Evolutionary conservation across 2,113 vertebrate species (phyloP).

Genomic region (Galbula dea): DNA sequence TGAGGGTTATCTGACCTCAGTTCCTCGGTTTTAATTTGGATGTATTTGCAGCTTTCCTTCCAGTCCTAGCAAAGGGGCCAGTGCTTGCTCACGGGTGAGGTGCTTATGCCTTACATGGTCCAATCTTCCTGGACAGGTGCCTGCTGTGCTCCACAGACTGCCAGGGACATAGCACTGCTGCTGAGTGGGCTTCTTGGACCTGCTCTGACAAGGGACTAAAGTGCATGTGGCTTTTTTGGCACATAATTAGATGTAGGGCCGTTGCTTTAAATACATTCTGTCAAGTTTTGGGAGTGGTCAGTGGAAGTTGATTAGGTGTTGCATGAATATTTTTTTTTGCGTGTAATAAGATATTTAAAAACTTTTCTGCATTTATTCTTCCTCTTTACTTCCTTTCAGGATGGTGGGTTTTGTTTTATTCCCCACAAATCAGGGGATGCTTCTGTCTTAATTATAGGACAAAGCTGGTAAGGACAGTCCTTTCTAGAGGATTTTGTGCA

Average conservation of each 20-base stretch:
- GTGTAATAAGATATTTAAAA: neutral
- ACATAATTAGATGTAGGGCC: neutral
- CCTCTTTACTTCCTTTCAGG: neutral
- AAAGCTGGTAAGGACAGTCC: neutral
- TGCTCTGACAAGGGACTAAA: neutral
- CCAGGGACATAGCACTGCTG: neutral
- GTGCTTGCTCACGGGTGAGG: neutral
- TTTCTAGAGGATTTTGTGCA: neutral
- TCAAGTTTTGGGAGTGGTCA: neutral
- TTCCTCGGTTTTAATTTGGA: neutral
- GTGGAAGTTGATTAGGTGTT: neutral
- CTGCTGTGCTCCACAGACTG: neutral
- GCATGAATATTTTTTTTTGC: neutral
- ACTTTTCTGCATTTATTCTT: neutral
- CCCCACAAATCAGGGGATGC: neutral
- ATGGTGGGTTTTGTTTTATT: neutral
- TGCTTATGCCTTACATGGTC: neutral
- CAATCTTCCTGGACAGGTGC: rapidly evolving
- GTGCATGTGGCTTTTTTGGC: rapidly evolving
- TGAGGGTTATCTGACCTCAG: neutral
- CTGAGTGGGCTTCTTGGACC: neutral
- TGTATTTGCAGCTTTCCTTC: neutral
- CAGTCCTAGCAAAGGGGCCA: rapidly evolving
- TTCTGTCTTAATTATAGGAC: neutral
- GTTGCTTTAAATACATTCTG: neutral